Percentiles rank a stretch among this genome's conserved stretches.
phyloP scores from a whole-genome alignment of 2,888 invertebrate species.

The Eristalinus aeneus region DNA sequence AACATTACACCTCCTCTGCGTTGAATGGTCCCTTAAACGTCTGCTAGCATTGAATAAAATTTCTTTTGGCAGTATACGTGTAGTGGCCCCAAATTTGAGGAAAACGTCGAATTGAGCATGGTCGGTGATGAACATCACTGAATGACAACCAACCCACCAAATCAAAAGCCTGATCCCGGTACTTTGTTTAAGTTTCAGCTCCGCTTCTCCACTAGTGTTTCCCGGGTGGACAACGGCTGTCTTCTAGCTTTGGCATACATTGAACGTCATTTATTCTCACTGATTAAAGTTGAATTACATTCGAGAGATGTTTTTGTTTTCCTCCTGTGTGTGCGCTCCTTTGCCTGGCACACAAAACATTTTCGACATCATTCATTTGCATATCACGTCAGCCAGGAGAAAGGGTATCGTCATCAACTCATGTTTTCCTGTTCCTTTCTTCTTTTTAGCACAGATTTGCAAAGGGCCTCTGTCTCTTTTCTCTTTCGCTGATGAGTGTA shows the following conservation, averaged over 20 bases:
- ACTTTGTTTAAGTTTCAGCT: constrained; percentile 50
- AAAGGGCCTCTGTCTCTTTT: neutral
- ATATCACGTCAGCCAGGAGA: constrained; percentile 26
- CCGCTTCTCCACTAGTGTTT: constrained; percentile 12
- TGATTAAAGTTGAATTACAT: constrained; percentile 64
- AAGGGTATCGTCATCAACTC: constrained; percentile 18
- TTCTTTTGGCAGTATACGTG: too few species aligned
- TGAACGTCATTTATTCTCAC: constrained; percentile 51
- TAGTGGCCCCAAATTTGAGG: too few species aligned
- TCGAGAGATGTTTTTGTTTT: neutral
- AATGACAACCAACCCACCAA: too few species aligned
- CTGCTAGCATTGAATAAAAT: too few species aligned
- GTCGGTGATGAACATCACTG: too few species aligned
- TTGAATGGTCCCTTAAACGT: too few species aligned
- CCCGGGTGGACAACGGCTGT: neutral
- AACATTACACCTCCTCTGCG: too few species aligned
- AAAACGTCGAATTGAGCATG: too few species aligned
- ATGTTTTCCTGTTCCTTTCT: constrained; percentile 30
- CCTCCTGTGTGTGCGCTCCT: neutral
- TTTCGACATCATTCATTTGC: constrained; percentile 62
- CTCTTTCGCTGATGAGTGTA: constrained; percentile 29
- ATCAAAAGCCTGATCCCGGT: constrained; percentile 28
- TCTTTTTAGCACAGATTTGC: constrained; percentile 34
- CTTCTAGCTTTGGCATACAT: constrained; percentile 22
- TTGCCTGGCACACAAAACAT: constrained; percentile 18